Percentiles rank a stretch among this genome's conserved stretches.
These are phyloP conservation scores for Dromococcyx pavoninus DNA, from an alignment of 2,797 vertebrate species.

Conservation along the genomic window DNA sequence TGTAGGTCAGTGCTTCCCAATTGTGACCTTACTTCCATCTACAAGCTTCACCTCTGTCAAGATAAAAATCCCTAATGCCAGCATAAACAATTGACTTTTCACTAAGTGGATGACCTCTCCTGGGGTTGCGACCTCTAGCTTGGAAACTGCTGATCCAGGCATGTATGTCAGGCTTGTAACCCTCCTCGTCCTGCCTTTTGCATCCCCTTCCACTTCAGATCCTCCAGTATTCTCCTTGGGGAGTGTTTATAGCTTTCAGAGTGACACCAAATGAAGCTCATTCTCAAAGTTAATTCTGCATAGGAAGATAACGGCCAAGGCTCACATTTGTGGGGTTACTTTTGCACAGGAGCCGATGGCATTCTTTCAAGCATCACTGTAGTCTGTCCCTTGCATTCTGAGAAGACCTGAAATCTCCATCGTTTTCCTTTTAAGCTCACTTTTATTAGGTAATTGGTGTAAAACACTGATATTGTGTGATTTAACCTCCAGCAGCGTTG, in stretches of 20 bases:
- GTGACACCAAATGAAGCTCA: neutral
- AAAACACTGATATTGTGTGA: neutral
- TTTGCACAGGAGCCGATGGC: neutral
- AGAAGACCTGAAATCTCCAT: neutral
- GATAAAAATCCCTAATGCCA: neutral
- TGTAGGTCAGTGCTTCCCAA: conserved; percentile 42
- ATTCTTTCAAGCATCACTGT: neutral
- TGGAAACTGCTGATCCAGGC: neutral
- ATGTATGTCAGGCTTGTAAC: neutral
- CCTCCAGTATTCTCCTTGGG: neutral
- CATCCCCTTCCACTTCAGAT: neutral
- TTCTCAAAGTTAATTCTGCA: neutral
- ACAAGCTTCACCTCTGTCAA: conserved; percentile 36
- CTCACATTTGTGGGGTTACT: no score
- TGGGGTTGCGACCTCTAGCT: neutral
- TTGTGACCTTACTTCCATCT: conserved; percentile 9
- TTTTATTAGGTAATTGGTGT: neutral
- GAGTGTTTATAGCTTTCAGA: neutral
- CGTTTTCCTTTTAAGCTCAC: neutral
- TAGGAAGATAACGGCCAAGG: no score
- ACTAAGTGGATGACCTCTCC: conserved; percentile 26
- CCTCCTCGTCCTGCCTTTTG: neutral
- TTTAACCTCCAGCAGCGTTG: neutral
- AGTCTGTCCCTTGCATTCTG: neutral
- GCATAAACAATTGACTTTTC: conserved; percentile 3